These are phyloP conservation scores for Oophaga sylvatica DNA, from an alignment of 2,797 vertebrate genomes.

Conservation along the genomic window DNA sequence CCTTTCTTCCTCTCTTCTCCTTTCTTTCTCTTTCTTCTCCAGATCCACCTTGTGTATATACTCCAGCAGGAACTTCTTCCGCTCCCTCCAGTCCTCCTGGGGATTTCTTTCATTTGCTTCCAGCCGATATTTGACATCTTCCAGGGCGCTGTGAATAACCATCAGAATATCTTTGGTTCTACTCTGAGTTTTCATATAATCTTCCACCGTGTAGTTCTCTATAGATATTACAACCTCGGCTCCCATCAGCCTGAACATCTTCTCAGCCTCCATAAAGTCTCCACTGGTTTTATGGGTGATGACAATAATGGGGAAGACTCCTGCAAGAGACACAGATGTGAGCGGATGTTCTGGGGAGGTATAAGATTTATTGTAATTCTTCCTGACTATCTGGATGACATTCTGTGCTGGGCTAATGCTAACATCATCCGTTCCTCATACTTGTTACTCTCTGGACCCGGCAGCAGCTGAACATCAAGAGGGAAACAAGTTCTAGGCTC, in stretches of 20 bases:
- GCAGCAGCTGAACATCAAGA: no score
- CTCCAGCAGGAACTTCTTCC: constrained; percentile 14
- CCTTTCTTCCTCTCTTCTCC: background rate
- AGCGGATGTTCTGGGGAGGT: background rate
- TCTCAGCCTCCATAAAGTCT: background rate
- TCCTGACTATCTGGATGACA: no score
- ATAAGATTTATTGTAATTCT: background rate
- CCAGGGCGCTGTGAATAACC: background rate
- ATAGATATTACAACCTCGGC: background rate
- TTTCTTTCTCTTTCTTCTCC: background rate
- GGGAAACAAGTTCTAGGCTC: no score
- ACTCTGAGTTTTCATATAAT: background rate
- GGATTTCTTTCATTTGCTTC: background rate
- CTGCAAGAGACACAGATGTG: background rate
- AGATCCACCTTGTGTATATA: background rate
- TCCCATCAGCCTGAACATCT: background rate
- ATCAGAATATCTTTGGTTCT: background rate
- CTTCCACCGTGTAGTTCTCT: background rate
- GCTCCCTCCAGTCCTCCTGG: background rate
- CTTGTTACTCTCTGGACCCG: no score
- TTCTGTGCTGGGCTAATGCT: no score
- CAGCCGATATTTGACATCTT: background rate
- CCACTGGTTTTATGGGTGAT: background rate
- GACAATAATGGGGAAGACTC: constrained; percentile 6
- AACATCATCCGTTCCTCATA: no score